phyloP scores from a whole-genome alignment of 2,113 vertebrate species.

The Syngnathoides biaculeatus region DNA sequence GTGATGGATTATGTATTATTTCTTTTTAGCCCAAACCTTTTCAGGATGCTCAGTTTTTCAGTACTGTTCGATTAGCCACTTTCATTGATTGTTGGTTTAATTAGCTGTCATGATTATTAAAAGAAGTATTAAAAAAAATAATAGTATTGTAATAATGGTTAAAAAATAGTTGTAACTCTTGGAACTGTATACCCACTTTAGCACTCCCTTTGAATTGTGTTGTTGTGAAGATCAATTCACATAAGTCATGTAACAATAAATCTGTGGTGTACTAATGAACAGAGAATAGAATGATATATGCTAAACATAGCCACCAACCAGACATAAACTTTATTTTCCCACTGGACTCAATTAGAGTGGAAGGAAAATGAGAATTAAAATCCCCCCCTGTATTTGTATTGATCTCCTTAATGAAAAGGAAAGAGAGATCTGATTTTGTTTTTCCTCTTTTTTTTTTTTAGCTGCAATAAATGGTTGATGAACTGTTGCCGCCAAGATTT shows the following conservation, averaged over 20 bases:
- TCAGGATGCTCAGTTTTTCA: no score
- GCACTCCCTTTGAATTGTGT: neutral
- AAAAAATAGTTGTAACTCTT: neutral
- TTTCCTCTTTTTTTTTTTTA: constrained; percentile 53
- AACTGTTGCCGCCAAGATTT: constrained; percentile 90
- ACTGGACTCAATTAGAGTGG: neutral
- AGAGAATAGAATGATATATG: no score
- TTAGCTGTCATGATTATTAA: no score
- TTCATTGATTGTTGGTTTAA: no score
- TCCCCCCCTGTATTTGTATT: neutral
- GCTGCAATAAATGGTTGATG: constrained; percentile 91
- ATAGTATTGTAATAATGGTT: no score
- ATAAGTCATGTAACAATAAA: neutral
- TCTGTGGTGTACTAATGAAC: neutral
- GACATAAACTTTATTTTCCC: no score
- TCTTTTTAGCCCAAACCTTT: no score
- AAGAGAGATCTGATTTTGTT: neutral
- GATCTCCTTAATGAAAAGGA: neutral
- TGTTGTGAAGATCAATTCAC: neutral
- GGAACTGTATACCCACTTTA: neutral
- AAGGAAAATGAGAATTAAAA: neutral
- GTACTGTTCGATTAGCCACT: no score
- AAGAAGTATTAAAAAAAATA: no score
- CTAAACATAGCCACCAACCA: no score
- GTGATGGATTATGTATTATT: no score